A percentile compares a stretch with the other conserved stretches of the same genome.
These are phyloP conservation scores for Cecropterus lyciades DNA, from an alignment of 1,140 invertebrate species.

Conservation along the genomic window DNA sequence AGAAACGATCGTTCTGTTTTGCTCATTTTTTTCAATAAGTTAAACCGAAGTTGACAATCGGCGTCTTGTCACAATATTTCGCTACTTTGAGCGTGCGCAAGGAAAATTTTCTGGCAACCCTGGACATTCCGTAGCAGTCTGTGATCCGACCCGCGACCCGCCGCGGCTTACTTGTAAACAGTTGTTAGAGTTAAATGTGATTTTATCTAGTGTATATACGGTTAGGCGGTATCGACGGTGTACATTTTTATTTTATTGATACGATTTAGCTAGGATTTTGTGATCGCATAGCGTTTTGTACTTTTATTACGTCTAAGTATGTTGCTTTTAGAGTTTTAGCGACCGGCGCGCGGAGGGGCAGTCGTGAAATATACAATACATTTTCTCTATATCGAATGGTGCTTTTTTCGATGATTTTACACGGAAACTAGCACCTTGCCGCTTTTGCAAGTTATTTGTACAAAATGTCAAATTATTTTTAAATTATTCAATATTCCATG, in stretches of 20 bases:
- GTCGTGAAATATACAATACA: constrained; percentile 24
- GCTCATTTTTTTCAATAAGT: neutral
- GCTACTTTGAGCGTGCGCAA: neutral
- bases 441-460: constrained; percentile 36
- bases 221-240: constrained; percentile 72
- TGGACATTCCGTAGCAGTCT: constrained; percentile 52
- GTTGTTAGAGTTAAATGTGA: constrained; percentile 63
- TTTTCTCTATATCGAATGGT: constrained; percentile 38
- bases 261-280: constrained; percentile 71
- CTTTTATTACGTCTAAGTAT: constrained; percentile 60
- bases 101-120: neutral
- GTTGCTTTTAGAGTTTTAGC: constrained; percentile 51
- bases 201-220: constrained; percentile 78
- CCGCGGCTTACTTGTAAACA: constrained; percentile 8
- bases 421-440: constrained; percentile 38
- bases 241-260: constrained; percentile 78
- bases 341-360: constrained; percentile 16
- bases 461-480: constrained; percentile 22
- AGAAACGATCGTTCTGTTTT: neutral
- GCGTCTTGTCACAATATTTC: neutral
- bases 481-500: constrained; percentile 24
- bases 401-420: constrained; percentile 38
- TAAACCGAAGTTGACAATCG: neutral
- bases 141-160: constrained; percentile 44
- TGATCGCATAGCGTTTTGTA: constrained; percentile 81